Evolutionary conservation across 2,797 vertebrate species (phyloP).

Genomic region (Cirrhinus mrigala): DNA sequence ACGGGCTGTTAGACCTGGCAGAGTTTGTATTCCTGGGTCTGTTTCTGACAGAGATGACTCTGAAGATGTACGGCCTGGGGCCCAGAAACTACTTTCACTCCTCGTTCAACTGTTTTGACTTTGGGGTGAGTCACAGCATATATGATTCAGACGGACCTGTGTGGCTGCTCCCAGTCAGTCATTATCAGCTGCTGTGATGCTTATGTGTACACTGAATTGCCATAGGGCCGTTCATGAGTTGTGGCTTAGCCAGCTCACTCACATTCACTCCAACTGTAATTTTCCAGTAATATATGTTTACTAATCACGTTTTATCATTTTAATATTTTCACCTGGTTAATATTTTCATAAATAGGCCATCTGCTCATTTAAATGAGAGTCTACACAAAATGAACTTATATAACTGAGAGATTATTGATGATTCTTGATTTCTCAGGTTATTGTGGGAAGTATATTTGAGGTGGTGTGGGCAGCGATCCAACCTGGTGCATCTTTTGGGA

Average conservation of each 20-base stretch:
- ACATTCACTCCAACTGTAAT: constrained; percentile 5
- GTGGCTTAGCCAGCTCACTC: neutral
- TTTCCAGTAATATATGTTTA: constrained; percentile 11
- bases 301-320: neutral
- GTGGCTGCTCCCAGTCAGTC: constrained; percentile 8
- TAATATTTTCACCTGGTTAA: neutral
- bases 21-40: constrained; percentile 97
- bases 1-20: constrained; percentile 79
- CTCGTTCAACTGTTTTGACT: constrained; percentile 99
- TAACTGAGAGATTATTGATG: neutral
- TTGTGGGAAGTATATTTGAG: constrained; percentile 96
- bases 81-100: constrained; percentile 96
- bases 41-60: constrained; percentile 94
- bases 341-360: neutral
- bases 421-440: constrained; percentile 81
- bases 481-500: constrained; percentile 94
- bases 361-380: constrained; percentile 22
- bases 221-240: constrained; percentile 21
- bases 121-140: constrained; percentile 85
- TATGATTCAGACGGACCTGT: constrained; percentile 40
- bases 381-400: neutral
- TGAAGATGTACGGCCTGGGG: constrained; percentile 98
- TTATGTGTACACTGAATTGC: constrained; percentile 9
- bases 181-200: constrained; percentile 45
- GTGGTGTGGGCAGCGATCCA: constrained; percentile 95